These are phyloP conservation scores for Sebastes aleutianus DNA, from an alignment of 2,797 vertebrate species.

Conservation along the genomic window DNA sequence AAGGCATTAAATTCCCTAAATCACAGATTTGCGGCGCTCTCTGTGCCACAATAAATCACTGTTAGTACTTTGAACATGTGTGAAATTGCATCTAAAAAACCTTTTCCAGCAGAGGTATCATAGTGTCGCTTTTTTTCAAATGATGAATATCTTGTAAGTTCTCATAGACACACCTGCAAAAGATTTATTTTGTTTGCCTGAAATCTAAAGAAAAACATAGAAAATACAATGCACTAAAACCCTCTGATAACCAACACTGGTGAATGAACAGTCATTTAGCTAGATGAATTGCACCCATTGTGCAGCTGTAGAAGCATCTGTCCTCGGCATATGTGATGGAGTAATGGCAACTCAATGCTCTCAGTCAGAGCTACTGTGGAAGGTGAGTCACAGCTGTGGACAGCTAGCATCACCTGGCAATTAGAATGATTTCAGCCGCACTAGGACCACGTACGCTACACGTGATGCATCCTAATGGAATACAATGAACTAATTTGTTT, in stretches of 20 bases:
- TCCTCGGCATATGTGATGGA: constrained; percentile 45
- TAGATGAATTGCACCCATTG: constrained; percentile 31
- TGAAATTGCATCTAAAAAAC: not conserved
- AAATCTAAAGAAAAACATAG: not conserved
- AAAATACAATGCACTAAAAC: not conserved
- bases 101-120: not conserved
- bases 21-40: not conserved
- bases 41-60: constrained; percentile 6
- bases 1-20: constrained; percentile 3
- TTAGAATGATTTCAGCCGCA: constrained; percentile 29
- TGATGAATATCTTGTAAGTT: not conserved
- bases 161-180: not conserved
- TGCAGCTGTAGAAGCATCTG: constrained; percentile 54
- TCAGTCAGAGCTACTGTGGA: constrained; percentile 46
- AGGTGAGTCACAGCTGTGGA: constrained; percentile 62
- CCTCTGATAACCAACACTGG: constrained; percentile 19
- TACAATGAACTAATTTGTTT: constrained; percentile 31
- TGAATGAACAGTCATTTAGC: constrained; percentile 30
- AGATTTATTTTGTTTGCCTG: not conserved
- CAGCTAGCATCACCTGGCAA: constrained; percentile 45
- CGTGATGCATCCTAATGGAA: constrained; percentile 37
- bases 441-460: constrained; percentile 2
- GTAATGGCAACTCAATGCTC: constrained; percentile 63
- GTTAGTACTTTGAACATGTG: not conserved
- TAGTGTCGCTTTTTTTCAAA: not conserved